Base-by-base conservation (phyloP, 2,888 invertebrate species). In the Pelosia muscerda region DNA sequence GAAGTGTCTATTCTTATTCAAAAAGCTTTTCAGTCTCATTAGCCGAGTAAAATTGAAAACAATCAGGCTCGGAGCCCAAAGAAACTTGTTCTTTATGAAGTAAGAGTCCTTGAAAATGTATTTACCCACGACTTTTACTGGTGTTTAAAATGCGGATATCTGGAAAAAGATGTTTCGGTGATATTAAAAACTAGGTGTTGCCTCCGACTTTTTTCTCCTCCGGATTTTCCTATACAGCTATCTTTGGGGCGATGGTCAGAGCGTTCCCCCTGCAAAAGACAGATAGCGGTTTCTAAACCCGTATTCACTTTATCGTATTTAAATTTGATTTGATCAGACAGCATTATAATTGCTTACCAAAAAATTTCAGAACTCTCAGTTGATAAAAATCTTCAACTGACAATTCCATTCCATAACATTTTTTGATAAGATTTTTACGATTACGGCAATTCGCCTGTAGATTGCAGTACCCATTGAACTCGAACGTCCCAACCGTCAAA, bases 1-100 rank as follows among this genome's bases (percentile, higher is more conserved):
- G 42, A 66, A 34, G 59, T 69, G 72, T 79, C 68, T 61, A 26
- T 49, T 25, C 19, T 60, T 57, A 68, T 79, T 77, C 64, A 74
- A 65, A 65, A 71, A 65, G 69, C 63, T 68, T 72, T 73, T 72
- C 70, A 68, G 49, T 65, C 63, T 72, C 75, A 79, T 77, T 78
- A 75, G 74, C 63, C 57, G 49, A 56, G 55, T n/a, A 60, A 58
- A 67, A 71, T 63, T 77, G 70, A 64, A 70, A 72, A 75, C 72
- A 74, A 77, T 79, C 66, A 65, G 72, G 65, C n/a, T 5, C 23
- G 26, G 69, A 59, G 22, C 26, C 53, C 61, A 15, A 38, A 55
- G 25, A 58, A 74, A 69, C 28, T 15, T 23, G 23, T n/a, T 38
- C 5, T 15, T 15, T 4, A 42, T 3, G 38, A n/a, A n/a, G n/a